Evolutionary conservation across 2,888 invertebrate species (phyloP), one percentile per base, ranked within the genome.

Genomic region (Oscheius sp.): DNA sequence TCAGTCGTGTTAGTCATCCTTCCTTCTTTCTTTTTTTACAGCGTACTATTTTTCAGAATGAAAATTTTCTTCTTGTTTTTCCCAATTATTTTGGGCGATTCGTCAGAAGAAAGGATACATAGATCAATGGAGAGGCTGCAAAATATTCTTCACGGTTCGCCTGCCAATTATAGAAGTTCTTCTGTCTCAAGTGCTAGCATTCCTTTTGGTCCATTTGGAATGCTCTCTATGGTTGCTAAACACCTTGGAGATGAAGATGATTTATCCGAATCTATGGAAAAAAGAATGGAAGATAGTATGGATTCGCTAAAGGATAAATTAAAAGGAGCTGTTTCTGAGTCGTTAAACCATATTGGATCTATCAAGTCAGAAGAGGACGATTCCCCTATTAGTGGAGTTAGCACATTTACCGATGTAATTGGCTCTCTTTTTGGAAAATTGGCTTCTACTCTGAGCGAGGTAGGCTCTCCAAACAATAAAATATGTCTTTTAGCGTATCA

Each of bases 371-470:
- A 55, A n/a, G 55, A 34, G 0, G 55, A 34, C 33, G 53, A 33
- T 27, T 12, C 29, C 12, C 12, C 33, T 15, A 33, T 25, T 17
- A 55, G 17, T 6, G n/a, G 34, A 4, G 33, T 55, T 2, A 34
- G 55, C 2, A 33, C 33, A 3, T 55, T 55, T 33, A 55, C 55
- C 3, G 55, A 55, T 3, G 17, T 55, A 17, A 15, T 55, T 20
- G 55, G 55, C 6, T 23, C 15, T 12, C 17, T 55, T 15, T 55
- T 55, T 12, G 34, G 55, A 33, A 55, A 55, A 55, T 20, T 55
- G 17, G 55, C 37, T 20, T 34, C 20, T 17, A 55, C 55, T n/a
- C 8, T 55, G 12, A 34, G 55, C 6, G 23, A 17, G n/a, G 55
- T 48, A 20, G 25, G 23, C 25, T 48, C 25, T 23, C 12, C 3